A percentile compares a stretch with the other conserved stretches of the same genome.
Evolutionary conservation across 1,140 invertebrate genomes (phyloP).

Genomic region (Drosophila jambulina): DNA sequence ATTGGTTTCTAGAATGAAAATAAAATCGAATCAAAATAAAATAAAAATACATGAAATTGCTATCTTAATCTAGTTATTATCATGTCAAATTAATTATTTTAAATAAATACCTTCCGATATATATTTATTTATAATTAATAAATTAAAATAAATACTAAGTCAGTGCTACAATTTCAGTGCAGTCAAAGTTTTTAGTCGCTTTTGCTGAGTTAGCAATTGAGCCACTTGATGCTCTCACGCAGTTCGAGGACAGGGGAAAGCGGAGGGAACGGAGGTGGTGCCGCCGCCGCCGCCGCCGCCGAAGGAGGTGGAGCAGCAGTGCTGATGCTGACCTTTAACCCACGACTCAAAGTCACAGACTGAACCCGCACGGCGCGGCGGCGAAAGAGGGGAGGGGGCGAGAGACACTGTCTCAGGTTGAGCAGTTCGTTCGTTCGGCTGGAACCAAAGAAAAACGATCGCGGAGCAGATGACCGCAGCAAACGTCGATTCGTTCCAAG

Average conservation of each 20-base stretch:
- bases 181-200: slow-evolving; percentile 13
- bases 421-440: slow-evolving; percentile 54
- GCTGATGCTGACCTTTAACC: slow-evolving; percentile 79
- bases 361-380: slow-evolving; percentile 6
- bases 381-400: not conserved
- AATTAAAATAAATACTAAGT: not conserved
- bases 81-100: not conserved
- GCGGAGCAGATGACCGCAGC: slow-evolving; percentile 80
- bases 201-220: slow-evolving; percentile 61
- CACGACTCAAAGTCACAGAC: slow-evolving; percentile 27
- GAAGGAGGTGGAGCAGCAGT: slow-evolving; percentile 36
- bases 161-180: not conserved
- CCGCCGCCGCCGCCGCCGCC: slow-evolving; percentile 19
- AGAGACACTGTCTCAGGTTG: slow-evolving; percentile 16
- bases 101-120: not conserved
- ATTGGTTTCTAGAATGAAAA: not conserved
- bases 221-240: slow-evolving; percentile 80
- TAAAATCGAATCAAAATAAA: too few relatives aligned
- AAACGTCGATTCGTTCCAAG: slow-evolving; percentile 82
- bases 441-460: slow-evolving; percentile 79
- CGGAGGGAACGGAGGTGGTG: not conserved
- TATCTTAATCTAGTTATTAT: not conserved
- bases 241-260: slow-evolving; percentile 7
- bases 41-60: not conserved
- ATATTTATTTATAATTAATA: too few relatives aligned